Conservation (phyloP, 23 tunicate species). For the Ascidia mentula region DNA sequence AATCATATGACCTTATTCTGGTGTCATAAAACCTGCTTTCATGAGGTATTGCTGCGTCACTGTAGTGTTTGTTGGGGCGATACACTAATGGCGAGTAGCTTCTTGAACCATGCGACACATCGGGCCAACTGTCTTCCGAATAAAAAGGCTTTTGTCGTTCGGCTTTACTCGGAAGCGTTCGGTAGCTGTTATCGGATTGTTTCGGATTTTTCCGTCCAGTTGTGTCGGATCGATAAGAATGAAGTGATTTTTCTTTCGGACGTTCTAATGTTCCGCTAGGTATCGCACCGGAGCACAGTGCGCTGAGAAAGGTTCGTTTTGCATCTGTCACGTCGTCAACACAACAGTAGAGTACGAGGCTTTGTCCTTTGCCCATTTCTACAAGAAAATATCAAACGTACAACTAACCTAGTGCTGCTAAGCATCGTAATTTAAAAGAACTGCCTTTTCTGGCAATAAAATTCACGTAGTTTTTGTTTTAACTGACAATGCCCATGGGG, state of each 20-base stretch:
- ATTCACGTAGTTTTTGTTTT: no score
- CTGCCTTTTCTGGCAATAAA: no score
- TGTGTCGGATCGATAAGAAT: not conserved
- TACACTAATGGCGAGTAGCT: not conserved
- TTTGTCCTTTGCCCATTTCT: slow-evolving; percentile 40
- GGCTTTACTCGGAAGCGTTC: not conserved
- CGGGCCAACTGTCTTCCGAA: slow-evolving; percentile 8
- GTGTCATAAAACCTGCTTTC: not conserved
- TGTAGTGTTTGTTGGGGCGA: not conserved
- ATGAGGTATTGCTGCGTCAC: slow-evolving; percentile 6
- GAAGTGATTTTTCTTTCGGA: not conserved
- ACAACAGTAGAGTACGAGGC: slow-evolving; percentile 51
- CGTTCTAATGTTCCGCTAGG: slow-evolving; percentile 5
- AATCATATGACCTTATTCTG: not conserved
- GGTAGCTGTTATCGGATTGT: not conserved
- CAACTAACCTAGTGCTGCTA: no score
- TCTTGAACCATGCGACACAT: not conserved
- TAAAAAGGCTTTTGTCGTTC: not conserved
- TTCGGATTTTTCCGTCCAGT: not conserved
- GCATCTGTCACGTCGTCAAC: slow-evolving; percentile 30
- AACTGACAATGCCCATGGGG: not conserved
- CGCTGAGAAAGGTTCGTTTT: slow-evolving; percentile 47
- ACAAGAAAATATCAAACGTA: not conserved
- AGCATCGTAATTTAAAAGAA: no score
- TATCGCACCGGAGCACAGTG: slow-evolving; percentile 5